Evolutionary conservation across 2,113 vertebrate genomes (phyloP).

Genomic region (Ginglymostoma cirratum): DNA sequence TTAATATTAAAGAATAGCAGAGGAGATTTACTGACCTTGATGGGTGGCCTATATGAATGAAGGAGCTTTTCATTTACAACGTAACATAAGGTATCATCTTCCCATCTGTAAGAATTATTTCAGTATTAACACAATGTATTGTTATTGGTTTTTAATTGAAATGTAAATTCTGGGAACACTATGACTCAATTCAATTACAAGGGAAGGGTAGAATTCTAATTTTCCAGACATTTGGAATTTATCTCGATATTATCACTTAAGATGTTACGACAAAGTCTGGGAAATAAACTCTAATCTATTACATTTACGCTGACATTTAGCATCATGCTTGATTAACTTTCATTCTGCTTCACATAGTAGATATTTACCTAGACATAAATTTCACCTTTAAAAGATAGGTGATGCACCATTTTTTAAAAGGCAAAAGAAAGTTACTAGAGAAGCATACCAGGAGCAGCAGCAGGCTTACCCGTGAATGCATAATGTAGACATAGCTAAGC

Average conservation of each 20-base stretch:
- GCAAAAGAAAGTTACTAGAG: neutral
- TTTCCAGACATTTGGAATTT: conserved; percentile 68
- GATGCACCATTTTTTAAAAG: neutral
- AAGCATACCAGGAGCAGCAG: neutral
- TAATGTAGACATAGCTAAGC: neutral
- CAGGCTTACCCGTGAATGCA: neutral
- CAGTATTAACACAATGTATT: conserved; percentile 86
- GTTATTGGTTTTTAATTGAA: conserved; percentile 94
- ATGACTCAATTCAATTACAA: conserved; percentile 70
- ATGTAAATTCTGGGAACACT: conserved; percentile 95
- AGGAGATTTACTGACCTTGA: conserved; percentile 72
- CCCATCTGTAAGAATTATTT: conserved; percentile 71
- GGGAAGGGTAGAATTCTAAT: conserved; percentile 78
- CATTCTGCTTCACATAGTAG: neutral
- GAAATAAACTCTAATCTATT: conserved; percentile 21
- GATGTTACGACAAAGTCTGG: conserved; percentile 36
- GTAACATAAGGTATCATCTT: conserved; percentile 82
- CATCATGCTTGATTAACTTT: neutral
- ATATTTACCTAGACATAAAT: conserved; percentile 9
- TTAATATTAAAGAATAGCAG: conserved; percentile 58
- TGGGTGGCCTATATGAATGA: conserved; percentile 77
- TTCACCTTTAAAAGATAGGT: neutral
- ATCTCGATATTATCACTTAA: conserved; percentile 61
- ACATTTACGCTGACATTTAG: neutral
- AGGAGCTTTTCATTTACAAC: conserved; percentile 88